phyloP scores from a whole-genome alignment of 2,113 vertebrate species.

The Pangasianodon hypophthalmus region DNA sequence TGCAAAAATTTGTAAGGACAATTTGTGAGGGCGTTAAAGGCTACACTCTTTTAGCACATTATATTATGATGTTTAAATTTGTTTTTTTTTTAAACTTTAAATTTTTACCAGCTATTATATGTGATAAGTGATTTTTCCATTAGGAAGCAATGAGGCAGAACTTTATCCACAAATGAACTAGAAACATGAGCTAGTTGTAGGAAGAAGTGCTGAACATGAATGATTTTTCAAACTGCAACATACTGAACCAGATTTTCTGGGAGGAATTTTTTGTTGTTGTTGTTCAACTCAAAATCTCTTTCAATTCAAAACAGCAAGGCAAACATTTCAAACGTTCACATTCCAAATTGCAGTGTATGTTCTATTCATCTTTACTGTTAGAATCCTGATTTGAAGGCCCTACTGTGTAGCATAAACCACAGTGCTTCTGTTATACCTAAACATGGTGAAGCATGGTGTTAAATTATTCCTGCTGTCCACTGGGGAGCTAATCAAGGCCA shows the following conservation, averaged over 20 bases:
- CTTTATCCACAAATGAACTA: not conserved
- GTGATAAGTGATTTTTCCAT: not conserved
- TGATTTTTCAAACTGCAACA: not conserved
- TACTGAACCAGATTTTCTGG: not conserved
- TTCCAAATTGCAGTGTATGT: not conserved
- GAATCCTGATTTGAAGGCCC: not conserved
- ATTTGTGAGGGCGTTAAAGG: not conserved
- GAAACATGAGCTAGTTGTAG: not conserved
- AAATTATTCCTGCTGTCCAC: slow-evolving; percentile 37
- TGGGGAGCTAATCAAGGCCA: slow-evolving; percentile 35
- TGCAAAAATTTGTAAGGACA: not conserved
- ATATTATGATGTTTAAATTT: not conserved
- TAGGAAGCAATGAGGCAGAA: not conserved
- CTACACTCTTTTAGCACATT: not conserved
- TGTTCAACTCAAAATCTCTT: not conserved
- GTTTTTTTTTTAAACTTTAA: too few relatives aligned
- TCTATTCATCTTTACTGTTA: not conserved
- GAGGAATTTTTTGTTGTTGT: not conserved
- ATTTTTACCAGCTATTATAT: not conserved
- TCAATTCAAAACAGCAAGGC: not conserved
- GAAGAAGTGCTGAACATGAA: not conserved
- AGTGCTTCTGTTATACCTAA: not conserved
- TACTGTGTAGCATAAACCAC: not conserved
- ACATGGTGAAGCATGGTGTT: slow-evolving; percentile 1
- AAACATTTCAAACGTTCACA: not conserved